A percentile compares a stretch with the other conserved stretches of the same genome.
Evolutionary conservation across 1,140 invertebrate species (phyloP).

Genomic region (Charaxes varanes): DNA sequence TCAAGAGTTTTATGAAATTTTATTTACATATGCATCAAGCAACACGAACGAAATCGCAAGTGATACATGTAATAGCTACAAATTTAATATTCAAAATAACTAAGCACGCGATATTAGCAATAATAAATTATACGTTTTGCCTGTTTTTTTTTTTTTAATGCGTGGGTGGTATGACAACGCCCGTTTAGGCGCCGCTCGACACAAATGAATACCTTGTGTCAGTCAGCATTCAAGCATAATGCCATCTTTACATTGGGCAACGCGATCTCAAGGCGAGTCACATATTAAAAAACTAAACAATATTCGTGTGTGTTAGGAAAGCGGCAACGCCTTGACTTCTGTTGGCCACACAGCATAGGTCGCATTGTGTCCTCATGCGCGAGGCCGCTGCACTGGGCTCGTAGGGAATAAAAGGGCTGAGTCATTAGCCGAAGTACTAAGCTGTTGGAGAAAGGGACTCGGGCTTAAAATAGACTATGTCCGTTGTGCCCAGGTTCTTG

Average conservation of each 20-base stretch:
- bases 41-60: too few relatives aligned
- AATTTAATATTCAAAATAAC: too few relatives aligned
- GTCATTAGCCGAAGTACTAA: constrained; percentile 31
- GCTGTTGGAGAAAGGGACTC: constrained; percentile 8
- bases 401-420: constrained; percentile 49
- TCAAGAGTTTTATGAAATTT: too few relatives aligned
- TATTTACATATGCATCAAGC: too few relatives aligned
- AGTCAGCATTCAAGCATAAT: constrained; percentile 38
- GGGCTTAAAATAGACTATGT: constrained; percentile 10
- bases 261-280: constrained; percentile 51
- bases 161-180: too few relatives aligned
- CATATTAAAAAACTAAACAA: constrained; percentile 62
- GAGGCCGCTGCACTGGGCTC: constrained; percentile 29
- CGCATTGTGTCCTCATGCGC: constrained; percentile 31
- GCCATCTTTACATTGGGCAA: constrained; percentile 52
- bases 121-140: too few relatives aligned
- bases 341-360: constrained; percentile 30
- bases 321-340: constrained; percentile 40
- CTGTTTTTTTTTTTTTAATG: too few relatives aligned
- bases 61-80: too few relatives aligned
- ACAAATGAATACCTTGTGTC: background rate
- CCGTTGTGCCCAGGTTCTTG: constrained; percentile 5
- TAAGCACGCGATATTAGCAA: too few relatives aligned
- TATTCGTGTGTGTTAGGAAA: constrained; percentile 48
- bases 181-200: background rate